These are phyloP conservation scores for Leptatherina wallacei DNA, from an alignment of 2,797 vertebrate genomes.

Conservation along the genomic window DNA sequence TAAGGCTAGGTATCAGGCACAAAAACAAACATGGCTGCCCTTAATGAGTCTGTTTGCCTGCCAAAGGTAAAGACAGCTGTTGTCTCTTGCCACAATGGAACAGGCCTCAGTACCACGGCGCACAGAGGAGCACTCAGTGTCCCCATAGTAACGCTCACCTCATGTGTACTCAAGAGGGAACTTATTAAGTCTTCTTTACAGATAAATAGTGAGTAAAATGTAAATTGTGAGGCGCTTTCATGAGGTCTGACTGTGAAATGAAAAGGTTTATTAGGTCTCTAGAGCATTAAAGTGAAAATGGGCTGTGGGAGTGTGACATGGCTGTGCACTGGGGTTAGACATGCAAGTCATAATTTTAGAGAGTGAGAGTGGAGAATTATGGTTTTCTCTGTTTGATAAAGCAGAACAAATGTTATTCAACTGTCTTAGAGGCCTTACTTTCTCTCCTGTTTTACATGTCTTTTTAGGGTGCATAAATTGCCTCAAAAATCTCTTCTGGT, in stretches of 20 bases:
- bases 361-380: constrained; percentile 50
- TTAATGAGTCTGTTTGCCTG: constrained; percentile 85
- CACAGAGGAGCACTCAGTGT: constrained; percentile 61
- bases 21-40: constrained; percentile 83
- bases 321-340: constrained; percentile 35
- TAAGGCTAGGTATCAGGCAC: constrained; percentile 82
- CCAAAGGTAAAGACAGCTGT: constrained; percentile 86
- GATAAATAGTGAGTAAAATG: constrained; percentile 75
- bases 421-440: constrained; percentile 22
- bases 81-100: constrained; percentile 79
- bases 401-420: constrained; percentile 42
- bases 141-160: constrained; percentile 79
- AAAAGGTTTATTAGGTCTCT: constrained; percentile 66
- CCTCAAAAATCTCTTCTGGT: constrained; percentile 37
- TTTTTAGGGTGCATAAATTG: constrained; percentile 32
- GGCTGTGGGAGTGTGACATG: constrained; percentile 58
- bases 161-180: constrained; percentile 66
- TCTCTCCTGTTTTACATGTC: constrained; percentile 41
- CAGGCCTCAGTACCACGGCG: constrained; percentile 57
- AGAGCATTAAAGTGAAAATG: constrained; percentile 59
- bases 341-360: constrained; percentile 47
- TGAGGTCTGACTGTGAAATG: constrained; percentile 57
- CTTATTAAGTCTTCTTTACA: constrained; percentile 73
- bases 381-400: constrained; percentile 55
- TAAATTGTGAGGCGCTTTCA: constrained; percentile 66